Conservation (phyloP, 2,113 vertebrate species). For the Zingel zingel region DNA sequence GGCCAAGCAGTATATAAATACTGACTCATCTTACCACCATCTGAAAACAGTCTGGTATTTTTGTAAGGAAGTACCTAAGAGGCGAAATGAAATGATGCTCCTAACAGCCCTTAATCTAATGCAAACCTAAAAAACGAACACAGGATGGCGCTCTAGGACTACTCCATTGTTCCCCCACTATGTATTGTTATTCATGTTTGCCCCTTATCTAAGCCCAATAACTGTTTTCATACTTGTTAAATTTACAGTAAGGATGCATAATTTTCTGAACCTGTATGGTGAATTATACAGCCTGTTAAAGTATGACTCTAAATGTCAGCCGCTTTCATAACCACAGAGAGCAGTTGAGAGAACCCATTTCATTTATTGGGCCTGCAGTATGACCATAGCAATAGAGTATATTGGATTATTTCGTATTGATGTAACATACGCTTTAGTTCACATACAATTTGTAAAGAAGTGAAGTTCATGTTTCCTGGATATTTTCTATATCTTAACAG, state of each 20-base stretch:
- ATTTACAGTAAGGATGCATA: slow-evolving; percentile 24
- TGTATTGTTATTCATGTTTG: too few relatives aligned
- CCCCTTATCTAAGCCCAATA: not conserved
- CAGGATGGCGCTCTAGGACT: slow-evolving; percentile 67
- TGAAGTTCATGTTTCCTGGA: not conserved
- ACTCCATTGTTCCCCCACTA: not conserved
- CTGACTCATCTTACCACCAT: not conserved
- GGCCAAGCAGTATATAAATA: not conserved
- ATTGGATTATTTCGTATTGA: slow-evolving; percentile 33
- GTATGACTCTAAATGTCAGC: slow-evolving; percentile 10
- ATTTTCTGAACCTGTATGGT: not conserved
- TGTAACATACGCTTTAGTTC: slow-evolving; percentile 22
- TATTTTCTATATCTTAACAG: not conserved
- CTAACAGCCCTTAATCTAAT: not conserved
- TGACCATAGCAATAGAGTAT: not conserved
- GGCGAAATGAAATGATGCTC: not conserved
- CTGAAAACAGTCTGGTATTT: too few relatives aligned
- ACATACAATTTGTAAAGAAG: not conserved
- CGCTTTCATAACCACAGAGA: not conserved
- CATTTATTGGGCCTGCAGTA: not conserved
- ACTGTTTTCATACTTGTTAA: slow-evolving; percentile 24
- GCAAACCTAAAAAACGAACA: slow-evolving; percentile 17
- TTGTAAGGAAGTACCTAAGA: not conserved
- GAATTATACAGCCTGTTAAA: slow-evolving; percentile 19
- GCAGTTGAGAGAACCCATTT: not conserved